Evolutionary conservation across 2,888 invertebrate genomes (phyloP).

Genomic region (Xanthorhoe designata): DNA sequence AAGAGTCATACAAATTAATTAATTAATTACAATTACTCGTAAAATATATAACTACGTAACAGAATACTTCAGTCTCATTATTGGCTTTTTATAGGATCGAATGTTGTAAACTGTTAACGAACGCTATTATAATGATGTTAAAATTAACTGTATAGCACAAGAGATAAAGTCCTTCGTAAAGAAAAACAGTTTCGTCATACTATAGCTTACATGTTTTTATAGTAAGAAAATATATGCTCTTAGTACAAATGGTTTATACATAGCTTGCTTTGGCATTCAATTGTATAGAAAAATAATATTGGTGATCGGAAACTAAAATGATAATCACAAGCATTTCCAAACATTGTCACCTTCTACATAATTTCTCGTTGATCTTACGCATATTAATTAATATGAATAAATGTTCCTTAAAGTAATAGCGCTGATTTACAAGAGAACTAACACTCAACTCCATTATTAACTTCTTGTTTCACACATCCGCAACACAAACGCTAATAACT

Average conservation of each 20-base stretch:
- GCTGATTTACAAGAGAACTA: constrained; percentile 28
- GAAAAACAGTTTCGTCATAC: constrained; percentile 6
- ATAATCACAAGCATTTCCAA: background rate
- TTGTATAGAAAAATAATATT: too few relatives aligned
- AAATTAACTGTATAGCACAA: constrained; percentile 17
- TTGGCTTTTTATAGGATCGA: constrained; percentile 17
- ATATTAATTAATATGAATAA: background rate
- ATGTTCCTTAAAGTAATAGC: background rate
- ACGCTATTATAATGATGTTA: constrained; percentile 11
- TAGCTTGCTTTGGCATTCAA: too few relatives aligned
- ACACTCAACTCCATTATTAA: constrained; percentile 28
- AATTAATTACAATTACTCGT: constrained; percentile 4
- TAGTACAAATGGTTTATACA: background rate
- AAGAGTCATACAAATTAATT: background rate
- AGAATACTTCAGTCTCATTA: constrained; percentile 12
- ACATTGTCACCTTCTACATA: background rate
- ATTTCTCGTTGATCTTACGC: too few relatives aligned
- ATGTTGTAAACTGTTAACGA: constrained; percentile 24
- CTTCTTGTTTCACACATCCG: constrained; percentile 48
- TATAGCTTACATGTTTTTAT: background rate
- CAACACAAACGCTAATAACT: constrained; percentile 47
- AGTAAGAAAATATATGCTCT: background rate
- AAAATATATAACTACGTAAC: constrained; percentile 9
- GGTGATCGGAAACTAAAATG: too few relatives aligned
- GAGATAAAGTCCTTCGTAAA: constrained; percentile 5